Evolutionary conservation across 2,888 invertebrate genomes (phyloP).

Genomic region (Caenorhabditis panamensis): DNA sequence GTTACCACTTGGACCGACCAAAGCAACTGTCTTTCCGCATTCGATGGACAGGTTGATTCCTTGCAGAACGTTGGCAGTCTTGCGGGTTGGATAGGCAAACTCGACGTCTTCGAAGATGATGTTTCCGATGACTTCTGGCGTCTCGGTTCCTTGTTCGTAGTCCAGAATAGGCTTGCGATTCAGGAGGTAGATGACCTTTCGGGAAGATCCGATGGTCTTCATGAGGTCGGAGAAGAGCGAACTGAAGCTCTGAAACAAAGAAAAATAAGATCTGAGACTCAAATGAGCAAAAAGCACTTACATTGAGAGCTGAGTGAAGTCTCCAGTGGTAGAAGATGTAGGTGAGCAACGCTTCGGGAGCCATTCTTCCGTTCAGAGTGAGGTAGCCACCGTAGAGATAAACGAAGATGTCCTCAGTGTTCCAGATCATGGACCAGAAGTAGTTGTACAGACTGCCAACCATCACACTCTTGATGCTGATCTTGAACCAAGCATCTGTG

Average conservation of each 20-base stretch:
- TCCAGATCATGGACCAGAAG: constrained; percentile 56
- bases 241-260: constrained; percentile 75
- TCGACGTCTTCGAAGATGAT: constrained; percentile 87
- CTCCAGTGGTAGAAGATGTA: constrained; percentile 60
- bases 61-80: constrained; percentile 87
- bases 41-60: constrained; percentile 75
- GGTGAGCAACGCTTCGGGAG: constrained; percentile 44
- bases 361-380: constrained; percentile 53
- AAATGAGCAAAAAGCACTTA: constrained; percentile 10
- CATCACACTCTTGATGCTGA: constrained; percentile 54
- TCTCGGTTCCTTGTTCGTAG: constrained; percentile 51
- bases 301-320: constrained; percentile 50
- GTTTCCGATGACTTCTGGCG: constrained; percentile 83
- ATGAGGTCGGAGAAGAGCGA: constrained; percentile 82
- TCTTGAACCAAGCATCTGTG: constrained; percentile 57
- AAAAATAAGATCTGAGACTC: background rate
- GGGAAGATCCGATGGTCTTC: constrained; percentile 82
- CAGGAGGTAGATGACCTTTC: constrained; percentile 77
- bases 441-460: constrained; percentile 43
- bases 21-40: constrained; percentile 82
- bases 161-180: constrained; percentile 58
- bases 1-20: constrained; percentile 82
- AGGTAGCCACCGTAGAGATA: constrained; percentile 60
- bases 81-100: constrained; percentile 90
- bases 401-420: constrained; percentile 49